phyloP scores from a whole-genome alignment of 1,140 invertebrate species.

The Drosophila saltans region DNA sequence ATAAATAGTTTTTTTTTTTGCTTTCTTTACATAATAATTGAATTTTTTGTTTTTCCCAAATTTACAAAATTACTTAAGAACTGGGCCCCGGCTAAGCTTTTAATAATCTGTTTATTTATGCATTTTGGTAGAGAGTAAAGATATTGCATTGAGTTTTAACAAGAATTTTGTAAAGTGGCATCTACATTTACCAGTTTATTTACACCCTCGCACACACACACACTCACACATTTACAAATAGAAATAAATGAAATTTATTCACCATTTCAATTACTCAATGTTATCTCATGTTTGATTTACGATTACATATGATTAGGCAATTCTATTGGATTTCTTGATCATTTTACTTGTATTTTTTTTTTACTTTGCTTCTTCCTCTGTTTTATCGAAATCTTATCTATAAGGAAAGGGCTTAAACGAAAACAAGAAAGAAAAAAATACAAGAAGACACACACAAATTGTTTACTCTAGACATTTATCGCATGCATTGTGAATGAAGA shows the following conservation, averaged over 20 bases:
- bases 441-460: conserved; percentile 7
- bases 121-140: too few relatives aligned
- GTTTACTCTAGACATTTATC: conserved; percentile 51
- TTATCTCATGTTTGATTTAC: conserved; percentile 8
- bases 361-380: not conserved
- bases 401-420: not conserved
- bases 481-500: conserved; percentile 2
- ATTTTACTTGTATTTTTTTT: not conserved
- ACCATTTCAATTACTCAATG: conserved; percentile 4
- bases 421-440: not conserved
- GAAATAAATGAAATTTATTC: conserved; percentile 1
- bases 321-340: not conserved
- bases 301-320: conserved; percentile 6
- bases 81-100: too few relatives aligned
- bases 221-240: not conserved
- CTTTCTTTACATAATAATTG: too few relatives aligned
- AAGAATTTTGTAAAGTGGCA: not conserved
- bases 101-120: too few relatives aligned
- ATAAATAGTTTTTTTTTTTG: too few relatives aligned
- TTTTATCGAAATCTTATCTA: conserved; percentile 14
- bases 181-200: too few relatives aligned
- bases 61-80: too few relatives aligned
- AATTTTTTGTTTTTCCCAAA: too few relatives aligned
- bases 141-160: not conserved
- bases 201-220: too few relatives aligned